Evolutionary conservation across 2,888 invertebrate species (phyloP).

Genomic region (Oscheius onirici): DNA sequence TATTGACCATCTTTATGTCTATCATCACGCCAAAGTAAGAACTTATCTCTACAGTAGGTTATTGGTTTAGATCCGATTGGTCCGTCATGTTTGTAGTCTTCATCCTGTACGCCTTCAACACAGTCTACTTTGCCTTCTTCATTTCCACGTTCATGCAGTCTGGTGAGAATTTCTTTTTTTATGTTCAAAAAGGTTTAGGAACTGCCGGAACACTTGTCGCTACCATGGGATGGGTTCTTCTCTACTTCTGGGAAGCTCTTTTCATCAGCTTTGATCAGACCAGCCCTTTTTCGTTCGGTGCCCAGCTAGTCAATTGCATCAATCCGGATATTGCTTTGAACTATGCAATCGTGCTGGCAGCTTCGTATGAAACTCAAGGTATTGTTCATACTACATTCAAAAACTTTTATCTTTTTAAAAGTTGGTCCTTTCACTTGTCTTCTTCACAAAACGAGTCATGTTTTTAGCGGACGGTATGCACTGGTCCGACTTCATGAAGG

Average conservation of each 20-base stretch:
- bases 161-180: conserved; percentile 29
- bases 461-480: conserved; percentile 53
- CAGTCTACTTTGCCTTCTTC: conserved; percentile 60
- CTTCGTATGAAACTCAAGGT: conserved; percentile 63
- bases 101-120: conserved; percentile 59
- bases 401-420: no score
- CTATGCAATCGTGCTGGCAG: conserved; percentile 56
- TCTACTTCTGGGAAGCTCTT: conserved; percentile 65
- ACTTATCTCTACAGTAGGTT: background rate
- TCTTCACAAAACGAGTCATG: no score
- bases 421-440: background rate
- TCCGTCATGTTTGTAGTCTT: conserved; percentile 62
- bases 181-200: conserved; percentile 31
- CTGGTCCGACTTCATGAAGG: conserved; percentile 52
- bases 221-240: conserved; percentile 63
- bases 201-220: conserved; percentile 63
- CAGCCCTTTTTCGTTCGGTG: conserved; percentile 43
- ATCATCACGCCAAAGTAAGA: conserved; percentile 45
- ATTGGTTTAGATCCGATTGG: conserved; percentile 47
- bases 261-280: conserved; percentile 53
- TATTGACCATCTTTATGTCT: conserved; percentile 41
- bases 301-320: conserved; percentile 58
- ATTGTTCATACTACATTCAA: no score
- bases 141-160: conserved; percentile 66
- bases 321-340: conserved; percentile 63